Percentiles rank a stretch among this genome's conserved stretches.
phyloP scores from a whole-genome alignment of 2,797 vertebrate species.

The Rhinophrynus dorsalis region DNA sequence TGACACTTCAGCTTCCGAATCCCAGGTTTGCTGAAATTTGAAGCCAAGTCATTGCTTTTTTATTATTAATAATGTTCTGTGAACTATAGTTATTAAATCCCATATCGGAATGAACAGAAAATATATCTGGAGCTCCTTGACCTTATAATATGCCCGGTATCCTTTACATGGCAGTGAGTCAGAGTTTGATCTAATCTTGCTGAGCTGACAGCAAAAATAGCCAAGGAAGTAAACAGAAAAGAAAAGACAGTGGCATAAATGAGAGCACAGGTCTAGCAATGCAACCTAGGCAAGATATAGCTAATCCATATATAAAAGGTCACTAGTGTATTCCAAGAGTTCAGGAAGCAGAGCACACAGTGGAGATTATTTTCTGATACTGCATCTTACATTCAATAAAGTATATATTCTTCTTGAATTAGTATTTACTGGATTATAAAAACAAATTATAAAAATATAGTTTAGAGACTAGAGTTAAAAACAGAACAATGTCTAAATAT shows the following conservation, averaged over 20 bases:
- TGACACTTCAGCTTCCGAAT: background rate
- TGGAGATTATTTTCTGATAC: background rate
- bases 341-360: background rate
- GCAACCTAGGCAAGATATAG: conserved; percentile 25
- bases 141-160: conserved; percentile 36
- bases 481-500: too few relatives aligned
- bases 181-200: conserved; percentile 28
- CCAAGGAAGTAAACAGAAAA: conserved; percentile 21
- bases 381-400: too few relatives aligned
- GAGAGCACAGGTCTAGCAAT: background rate
- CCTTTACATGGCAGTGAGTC: conserved; percentile 27
- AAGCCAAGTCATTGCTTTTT: background rate
- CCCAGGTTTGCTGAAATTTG: background rate
- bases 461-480: too few relatives aligned
- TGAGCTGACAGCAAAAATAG: conserved; percentile 27
- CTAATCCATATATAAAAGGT: conserved; percentile 35
- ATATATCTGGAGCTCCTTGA: conserved; percentile 30
- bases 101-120: conserved; percentile 30
- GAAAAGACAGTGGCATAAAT: conserved; percentile 8
- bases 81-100: conserved; percentile 16
- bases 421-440: too few relatives aligned
- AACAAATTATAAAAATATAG: too few relatives aligned
- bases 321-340: conserved; percentile 1
- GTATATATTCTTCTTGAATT: too few relatives aligned
- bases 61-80: conserved; percentile 26